These are phyloP conservation scores for Cephalopachus bancanus DNA, from an alignment of 2,797 vertebrate species.

Conservation along the genomic window DNA sequence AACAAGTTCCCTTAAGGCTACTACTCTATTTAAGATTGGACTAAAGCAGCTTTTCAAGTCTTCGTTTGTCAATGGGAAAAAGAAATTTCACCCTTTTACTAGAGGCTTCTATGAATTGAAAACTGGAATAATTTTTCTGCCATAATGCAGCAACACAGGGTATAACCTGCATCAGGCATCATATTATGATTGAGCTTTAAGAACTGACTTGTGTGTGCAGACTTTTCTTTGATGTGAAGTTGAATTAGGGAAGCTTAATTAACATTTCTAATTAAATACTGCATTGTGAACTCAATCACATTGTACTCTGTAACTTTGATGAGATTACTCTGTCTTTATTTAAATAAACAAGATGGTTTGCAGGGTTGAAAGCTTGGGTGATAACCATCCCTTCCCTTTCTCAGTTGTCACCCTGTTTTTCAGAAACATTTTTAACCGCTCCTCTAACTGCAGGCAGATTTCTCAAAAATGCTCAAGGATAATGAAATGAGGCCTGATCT, in stretches of 20 bases:
- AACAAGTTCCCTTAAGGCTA: conserved; percentile 56
- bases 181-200: conserved; percentile 52
- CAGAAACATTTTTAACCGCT: conserved; percentile 54
- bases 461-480: conserved; percentile 20
- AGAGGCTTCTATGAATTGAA: conserved; percentile 60
- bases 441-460: background rate
- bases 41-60: conserved; percentile 51
- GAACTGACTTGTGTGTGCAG: conserved; percentile 34
- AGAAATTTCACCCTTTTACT: conserved; percentile 48
- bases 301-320: conserved; percentile 63
- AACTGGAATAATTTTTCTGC: conserved; percentile 60
- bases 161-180: conserved; percentile 45
- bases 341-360: conserved; percentile 69
- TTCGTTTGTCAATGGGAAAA: conserved; percentile 60
- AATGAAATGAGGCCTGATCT: conserved; percentile 34
- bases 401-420: conserved; percentile 20
- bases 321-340: conserved; percentile 68
- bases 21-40: conserved; percentile 51
- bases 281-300: conserved; percentile 63
- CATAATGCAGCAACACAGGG: background rate
- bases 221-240: conserved; percentile 62
- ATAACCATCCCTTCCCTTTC: conserved; percentile 18
- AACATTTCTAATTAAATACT: conserved; percentile 76
- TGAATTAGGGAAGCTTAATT: conserved; percentile 71
- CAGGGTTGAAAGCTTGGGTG: background rate